Base-by-base conservation (phyloP, 2,797 vertebrate genomes). In the Taenioides sp. region DNA sequence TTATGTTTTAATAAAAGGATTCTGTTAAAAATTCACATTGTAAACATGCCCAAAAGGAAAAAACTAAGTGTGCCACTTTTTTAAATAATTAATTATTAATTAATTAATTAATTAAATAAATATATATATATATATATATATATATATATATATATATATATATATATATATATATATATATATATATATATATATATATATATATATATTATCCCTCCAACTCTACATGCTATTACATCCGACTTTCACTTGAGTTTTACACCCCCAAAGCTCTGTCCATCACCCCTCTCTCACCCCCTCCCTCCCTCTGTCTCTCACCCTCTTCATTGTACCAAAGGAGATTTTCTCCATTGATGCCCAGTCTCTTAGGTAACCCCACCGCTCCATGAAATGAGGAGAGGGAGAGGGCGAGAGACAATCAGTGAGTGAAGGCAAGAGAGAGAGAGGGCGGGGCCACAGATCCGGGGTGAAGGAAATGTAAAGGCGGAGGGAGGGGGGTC, bases 331-430 rank as follows among this genome's bases (percentile, higher is more conserved):
- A 92, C 90, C 89, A 90, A 86, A 91, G 88, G 89, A 94, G 93
- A 95, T 95, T 94, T 93, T 95, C 94, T 94, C 93, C 91, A 94
- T 95, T 95, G 92, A 95, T 92, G 88, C 91, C 88, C 87, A 93
- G 91, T 95, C 93, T 94, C 94, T 95, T 94, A 94, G 94, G 93
- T 91, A 93, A 95, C 93, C 92, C 92, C 93, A 94, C 89, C 90
- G 82, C 93, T 91, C 93, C 94, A 94, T 94, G 90, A 95, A 94
- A 94, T 94, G 88, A 93, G 87, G 87, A 68, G 79, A 57, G 86
- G 88, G 86, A 88, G 89, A 80, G 82, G 87, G 84, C 84, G 71
- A 85, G 86, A 82, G 85, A 87, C 82, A 85, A 66, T 72, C 71
- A 86, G 74, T 69, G 75, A 84, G 84, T 85, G 86, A 86, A 43